Base-by-base conservation (phyloP, 2,888 invertebrate species). In the Drosophila mercatorum region DNA sequence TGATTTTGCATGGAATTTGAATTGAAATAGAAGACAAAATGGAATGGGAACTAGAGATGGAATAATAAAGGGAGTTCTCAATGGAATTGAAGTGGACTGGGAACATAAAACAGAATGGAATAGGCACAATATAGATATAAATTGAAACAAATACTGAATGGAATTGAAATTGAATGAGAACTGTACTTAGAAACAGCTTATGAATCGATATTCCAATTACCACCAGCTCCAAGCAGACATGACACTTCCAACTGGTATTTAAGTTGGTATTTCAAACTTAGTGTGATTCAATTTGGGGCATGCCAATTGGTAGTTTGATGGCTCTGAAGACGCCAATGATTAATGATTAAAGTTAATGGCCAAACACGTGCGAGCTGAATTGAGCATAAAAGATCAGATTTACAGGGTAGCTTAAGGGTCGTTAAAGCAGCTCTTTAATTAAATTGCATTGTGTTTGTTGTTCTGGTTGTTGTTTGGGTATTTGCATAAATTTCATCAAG, bases 401-500 rank as follows among this genome's bases (percentile, higher is more conserved):
- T 53, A 53, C 52, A 53, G 52, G 52, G 38, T 53, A 53, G 52
- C 36, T 52, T 14, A 53, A 38, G 26, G 26, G 22, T 38, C 38
- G 52, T 53, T 38, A 14, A 53, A 17, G 31, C 34, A 3, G 17
- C 11, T 1, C 8, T 56, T n/a, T 49, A 55, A 60, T 60, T 38
- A 56, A 11, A 7, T 10, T 36, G 60, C 12, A 8, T 22, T 40
- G 36, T 59, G 51, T 36, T 53, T 57, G 12, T 55, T 36, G 40
- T 58, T 62, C 22, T 63, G 55, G 47, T 53, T 57, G 12, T 55
- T 36, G 40, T 61, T 62, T 63, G 55, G 47, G 47, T 34, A 81
- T 81, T 78, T 72, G 59, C 72, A 83, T 83, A 78, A 40, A 64
- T 80, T 64, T 70, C 57, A 72, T 61, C 55, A 66, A 57, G 69